Evolutionary conservation across 2,888 invertebrate genomes (phyloP).

Genomic region (Eristalis tenax): DNA sequence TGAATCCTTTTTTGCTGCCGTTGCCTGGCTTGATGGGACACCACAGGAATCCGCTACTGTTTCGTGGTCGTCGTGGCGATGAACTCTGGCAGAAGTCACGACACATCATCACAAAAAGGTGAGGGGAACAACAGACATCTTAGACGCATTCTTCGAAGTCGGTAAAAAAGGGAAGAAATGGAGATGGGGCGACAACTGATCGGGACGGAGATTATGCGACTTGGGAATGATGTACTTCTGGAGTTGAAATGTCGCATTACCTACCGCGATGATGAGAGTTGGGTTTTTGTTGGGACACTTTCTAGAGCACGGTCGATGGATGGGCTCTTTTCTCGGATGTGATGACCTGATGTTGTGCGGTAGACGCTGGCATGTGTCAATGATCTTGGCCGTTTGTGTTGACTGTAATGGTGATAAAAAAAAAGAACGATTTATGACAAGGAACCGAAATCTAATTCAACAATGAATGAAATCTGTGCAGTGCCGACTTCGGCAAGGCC

Average conservation of each 20-base stretch:
- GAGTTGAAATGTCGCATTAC: conserved; percentile 12
- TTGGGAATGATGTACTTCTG: not conserved
- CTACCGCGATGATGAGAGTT: conserved; percentile 1
- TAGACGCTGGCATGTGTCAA: too few species aligned
- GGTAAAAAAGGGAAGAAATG: not conserved
- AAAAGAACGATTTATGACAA: too few species aligned
- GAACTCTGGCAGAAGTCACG: not conserved
- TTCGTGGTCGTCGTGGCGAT: not conserved
- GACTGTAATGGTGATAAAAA: too few species aligned
- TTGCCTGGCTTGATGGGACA: not conserved
- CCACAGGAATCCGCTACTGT: conserved; percentile 32
- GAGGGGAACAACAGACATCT: not conserved
- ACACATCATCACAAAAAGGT: not conserved
- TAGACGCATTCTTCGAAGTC: not conserved
- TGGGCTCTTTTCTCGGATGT: not conserved
- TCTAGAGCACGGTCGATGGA: not conserved
- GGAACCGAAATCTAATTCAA: too few species aligned
- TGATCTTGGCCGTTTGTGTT: too few species aligned
- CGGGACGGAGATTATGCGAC: not conserved
- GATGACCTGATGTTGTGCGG: not conserved
- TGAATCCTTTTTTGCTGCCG: conserved; percentile 24
- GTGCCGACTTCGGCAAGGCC: too few species aligned
- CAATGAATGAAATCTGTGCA: too few species aligned
- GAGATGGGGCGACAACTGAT: not conserved
- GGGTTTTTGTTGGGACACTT: not conserved